Evolutionary conservation across 2,888 invertebrate species (phyloP).

Genomic region (Clivina fossor): DNA sequence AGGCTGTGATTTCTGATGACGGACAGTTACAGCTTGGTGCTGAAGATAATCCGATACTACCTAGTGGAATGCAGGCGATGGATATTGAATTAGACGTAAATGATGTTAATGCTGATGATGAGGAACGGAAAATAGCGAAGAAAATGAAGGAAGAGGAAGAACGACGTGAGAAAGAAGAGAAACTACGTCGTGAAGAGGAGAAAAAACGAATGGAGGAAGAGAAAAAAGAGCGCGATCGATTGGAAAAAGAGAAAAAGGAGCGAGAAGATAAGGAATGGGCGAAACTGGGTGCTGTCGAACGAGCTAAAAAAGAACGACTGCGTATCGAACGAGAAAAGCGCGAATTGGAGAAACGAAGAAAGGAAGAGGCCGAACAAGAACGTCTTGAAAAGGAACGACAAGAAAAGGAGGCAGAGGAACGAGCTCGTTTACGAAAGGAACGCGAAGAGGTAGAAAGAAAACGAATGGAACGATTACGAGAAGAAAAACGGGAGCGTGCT

Average conservation of each 20-base stretch:
- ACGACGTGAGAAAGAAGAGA: conserved; percentile 45
- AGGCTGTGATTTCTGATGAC: conserved; percentile 49
- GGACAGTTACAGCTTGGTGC: conserved; percentile 50
- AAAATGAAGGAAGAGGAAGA: conserved; percentile 46
- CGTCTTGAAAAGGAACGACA: conserved; percentile 42
- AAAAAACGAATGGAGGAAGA: conserved; percentile 41
- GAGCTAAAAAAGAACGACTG: conserved; percentile 42
- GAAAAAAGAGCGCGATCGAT: conserved; percentile 43
- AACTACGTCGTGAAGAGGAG: conserved; percentile 44
- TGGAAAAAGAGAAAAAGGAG: conserved; percentile 43
- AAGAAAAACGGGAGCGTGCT: conserved; percentile 41
- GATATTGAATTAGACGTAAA: conserved; percentile 36
- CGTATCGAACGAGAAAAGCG: conserved; percentile 41
- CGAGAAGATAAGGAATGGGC: conserved; percentile 45
- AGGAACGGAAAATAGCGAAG: conserved; percentile 48
- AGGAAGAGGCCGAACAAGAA: conserved; percentile 47
- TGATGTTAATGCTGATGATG: conserved; percentile 43
- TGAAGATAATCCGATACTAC: conserved; percentile 46
- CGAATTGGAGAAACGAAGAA: conserved; percentile 41
- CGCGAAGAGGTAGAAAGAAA: conserved; percentile 44
- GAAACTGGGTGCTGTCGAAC: conserved; percentile 27
- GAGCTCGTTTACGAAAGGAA: conserved; percentile 42
- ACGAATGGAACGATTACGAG: conserved; percentile 40
- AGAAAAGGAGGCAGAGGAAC: conserved; percentile 45
- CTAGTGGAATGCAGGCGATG: conserved; percentile 36